Conservation (phyloP, 2,797 vertebrate genomes). For the Pseudocheirus occidentalis region DNA sequence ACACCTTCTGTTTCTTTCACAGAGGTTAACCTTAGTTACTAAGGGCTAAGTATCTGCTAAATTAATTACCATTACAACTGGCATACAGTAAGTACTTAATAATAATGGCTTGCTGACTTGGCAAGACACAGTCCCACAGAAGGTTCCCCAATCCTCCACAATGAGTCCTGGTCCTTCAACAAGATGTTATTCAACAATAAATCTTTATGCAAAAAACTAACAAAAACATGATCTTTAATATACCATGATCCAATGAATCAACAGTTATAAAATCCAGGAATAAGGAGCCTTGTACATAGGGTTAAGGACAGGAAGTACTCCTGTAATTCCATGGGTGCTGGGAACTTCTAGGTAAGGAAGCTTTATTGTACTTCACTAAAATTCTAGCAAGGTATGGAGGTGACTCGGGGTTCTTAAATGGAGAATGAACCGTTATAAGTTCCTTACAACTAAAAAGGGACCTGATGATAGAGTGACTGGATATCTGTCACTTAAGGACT, state of each 20-base stretch:
- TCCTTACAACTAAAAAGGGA: background rate
- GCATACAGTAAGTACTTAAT: background rate
- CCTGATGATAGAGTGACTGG: background rate
- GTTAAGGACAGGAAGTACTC: background rate
- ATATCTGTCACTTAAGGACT: background rate
- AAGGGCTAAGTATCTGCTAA: too few species aligned
- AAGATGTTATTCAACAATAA: background rate
- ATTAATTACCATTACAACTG: too few species aligned
- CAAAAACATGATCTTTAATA: background rate
- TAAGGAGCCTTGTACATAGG: background rate
- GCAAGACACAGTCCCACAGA: too few species aligned
- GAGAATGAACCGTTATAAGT: background rate
- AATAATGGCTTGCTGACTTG: background rate
- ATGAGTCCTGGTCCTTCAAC: background rate
- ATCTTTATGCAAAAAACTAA: background rate
- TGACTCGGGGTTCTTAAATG: background rate
- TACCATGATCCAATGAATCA: background rate
- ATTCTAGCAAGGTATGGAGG: background rate
- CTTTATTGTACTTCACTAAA: background rate
- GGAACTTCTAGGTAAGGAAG: background rate
- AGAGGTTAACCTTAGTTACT: too few species aligned
- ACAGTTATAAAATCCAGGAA: background rate
- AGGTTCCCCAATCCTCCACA: background rate
- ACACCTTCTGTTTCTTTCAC: too few species aligned
- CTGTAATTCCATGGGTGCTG: background rate